These are phyloP conservation scores for Theristicus caerulescens DNA, from an alignment of 2,113 vertebrate species.

Conservation along the genomic window DNA sequence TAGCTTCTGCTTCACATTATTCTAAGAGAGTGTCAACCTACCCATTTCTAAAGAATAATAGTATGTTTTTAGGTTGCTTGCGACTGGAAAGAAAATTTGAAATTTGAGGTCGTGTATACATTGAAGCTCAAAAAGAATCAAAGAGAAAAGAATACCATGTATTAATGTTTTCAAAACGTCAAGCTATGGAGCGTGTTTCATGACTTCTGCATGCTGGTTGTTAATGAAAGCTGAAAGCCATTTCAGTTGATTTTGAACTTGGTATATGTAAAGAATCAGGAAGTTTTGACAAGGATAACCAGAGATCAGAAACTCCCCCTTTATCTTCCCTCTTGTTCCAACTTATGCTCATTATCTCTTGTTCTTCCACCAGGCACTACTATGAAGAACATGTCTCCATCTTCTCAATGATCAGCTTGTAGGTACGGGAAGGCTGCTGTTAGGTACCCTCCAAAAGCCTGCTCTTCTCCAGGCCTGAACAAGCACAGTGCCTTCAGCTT, in stretches of 20 bases:
- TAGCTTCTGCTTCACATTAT: background rate
- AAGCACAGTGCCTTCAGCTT: background rate
- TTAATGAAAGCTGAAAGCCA: background rate
- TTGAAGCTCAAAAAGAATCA: background rate
- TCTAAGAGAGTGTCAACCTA: background rate
- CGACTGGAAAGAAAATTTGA: background rate
- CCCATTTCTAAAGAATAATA: background rate
- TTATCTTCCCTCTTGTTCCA: background rate
- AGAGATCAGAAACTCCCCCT: background rate
- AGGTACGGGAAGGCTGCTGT: background rate
- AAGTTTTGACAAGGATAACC: background rate
- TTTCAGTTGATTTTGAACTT: background rate
- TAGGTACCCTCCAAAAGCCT: background rate
- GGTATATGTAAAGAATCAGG: background rate
- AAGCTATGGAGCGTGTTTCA: background rate
- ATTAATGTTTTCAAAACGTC: background rate
- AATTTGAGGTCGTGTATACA: background rate
- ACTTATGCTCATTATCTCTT: background rate
- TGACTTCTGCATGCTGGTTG: background rate
- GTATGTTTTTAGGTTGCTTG: background rate
- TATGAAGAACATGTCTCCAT: background rate
- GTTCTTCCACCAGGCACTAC: background rate
- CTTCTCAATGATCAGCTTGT: background rate
- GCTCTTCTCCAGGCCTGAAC: background rate
- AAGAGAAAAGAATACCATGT: background rate